phyloP scores from a whole-genome alignment of 2,888 invertebrate species.

The Nemurella pictetii region DNA sequence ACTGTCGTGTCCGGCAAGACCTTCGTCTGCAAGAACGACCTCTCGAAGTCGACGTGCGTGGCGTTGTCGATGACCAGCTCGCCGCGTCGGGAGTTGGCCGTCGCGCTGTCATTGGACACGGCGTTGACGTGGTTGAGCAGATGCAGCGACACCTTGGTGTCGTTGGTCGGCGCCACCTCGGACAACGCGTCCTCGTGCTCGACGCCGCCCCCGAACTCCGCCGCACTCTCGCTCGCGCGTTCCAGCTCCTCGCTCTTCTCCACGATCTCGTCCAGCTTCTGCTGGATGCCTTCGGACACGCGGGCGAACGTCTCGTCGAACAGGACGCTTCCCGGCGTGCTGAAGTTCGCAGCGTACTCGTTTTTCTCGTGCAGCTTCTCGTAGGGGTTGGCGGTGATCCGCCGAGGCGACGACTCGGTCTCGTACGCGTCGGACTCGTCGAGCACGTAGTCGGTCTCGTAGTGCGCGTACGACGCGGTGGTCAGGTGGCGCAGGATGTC shows the following conservation, averaged over 20 bases:
- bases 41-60: constrained; percentile 55
- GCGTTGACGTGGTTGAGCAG: constrained; percentile 45
- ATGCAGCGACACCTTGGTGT: constrained; percentile 46
- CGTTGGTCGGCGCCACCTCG: constrained; percentile 44
- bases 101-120: constrained; percentile 30
- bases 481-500: constrained; percentile 27
- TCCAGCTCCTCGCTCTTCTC: constrained; percentile 41
- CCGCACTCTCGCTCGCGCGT: constrained; percentile 44
- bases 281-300: constrained; percentile 59
- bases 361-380: not conserved
- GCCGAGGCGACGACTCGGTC: not conserved
- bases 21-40: constrained; percentile 60
- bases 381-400: not conserved
- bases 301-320: constrained; percentile 60
- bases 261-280: constrained; percentile 52
- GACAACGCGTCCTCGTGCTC: constrained; percentile 46
- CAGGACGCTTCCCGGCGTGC: constrained; percentile 59
- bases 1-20: constrained; percentile 54
- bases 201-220: constrained; percentile 47
- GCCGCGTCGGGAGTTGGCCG: not conserved
- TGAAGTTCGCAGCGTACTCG: constrained; percentile 47
- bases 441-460: constrained; percentile 27
- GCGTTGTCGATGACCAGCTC: constrained; percentile 51
- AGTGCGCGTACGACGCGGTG: constrained; percentile 18
- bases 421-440: constrained; percentile 7